Base-by-base conservation (phyloP, 2,888 invertebrate genomes). In the Meteorus colon region DNA sequence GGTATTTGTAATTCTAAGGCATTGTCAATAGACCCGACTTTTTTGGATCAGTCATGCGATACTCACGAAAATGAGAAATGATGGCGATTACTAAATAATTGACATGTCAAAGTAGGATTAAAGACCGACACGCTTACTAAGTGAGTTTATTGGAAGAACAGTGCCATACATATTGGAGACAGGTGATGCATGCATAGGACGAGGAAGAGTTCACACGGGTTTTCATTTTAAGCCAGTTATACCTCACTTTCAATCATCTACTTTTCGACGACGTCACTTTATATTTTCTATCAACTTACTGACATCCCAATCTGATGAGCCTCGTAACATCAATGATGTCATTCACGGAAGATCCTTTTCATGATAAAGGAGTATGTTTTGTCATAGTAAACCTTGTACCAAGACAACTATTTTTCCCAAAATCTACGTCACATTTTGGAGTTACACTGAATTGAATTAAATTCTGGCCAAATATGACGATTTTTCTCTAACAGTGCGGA, bases 31-130 rank as follows among this genome's bases (percentile, higher is more conserved):
- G 34, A 34, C 8, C 8, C 34, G 8, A 34, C 4, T 34, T 34
- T 34, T 34, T 34, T 34, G 34, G 4, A 6, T 34, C 34, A 6
- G 34, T 8, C 34, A 12, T 45, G 14, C 2, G 14, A 2, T 45
- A 45, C 14, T 12, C 12, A 14, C 10, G 14, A 45, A 14, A 10
- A 45, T 45, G 14, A 12, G 14, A 45, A 45, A 45, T 45, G 14
- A 12, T 14, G 14, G 10, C 12, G 45, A 14, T 45, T 1, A 14
- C 60, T 12, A 51, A 75, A 77, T 78, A 78, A 80, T 78, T 80
- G 72, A 80, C 75, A 72, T 48, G 45, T 37, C 16, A 12, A n/a
- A 55, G 41, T 62, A 29, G 60, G 41, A 63, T 73, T 60, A 59
- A 51, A 48, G 48, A 66, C 31, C 10, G 37, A 55, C 14, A 63